Evolutionary conservation across 2,888 invertebrate species (phyloP).

Genomic region (Drosophila niveifrons): DNA sequence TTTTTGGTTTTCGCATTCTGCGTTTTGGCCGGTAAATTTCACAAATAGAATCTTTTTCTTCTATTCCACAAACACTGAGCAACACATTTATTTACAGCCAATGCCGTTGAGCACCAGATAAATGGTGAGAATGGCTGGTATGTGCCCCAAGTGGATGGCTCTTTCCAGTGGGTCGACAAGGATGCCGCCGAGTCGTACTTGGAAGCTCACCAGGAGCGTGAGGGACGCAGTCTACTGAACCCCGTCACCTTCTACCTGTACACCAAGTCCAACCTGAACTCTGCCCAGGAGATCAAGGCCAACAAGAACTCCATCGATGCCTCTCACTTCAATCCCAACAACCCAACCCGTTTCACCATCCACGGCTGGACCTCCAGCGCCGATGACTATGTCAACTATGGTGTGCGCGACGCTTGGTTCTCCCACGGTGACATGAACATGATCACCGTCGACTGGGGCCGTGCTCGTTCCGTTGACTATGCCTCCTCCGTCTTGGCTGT

Average conservation of each 20-base stretch:
- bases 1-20: constrained; percentile 87
- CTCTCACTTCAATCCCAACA: constrained; percentile 66
- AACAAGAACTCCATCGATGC: constrained; percentile 46
- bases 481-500: constrained; percentile 86
- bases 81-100: constrained; percentile 36
- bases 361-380: constrained; percentile 87
- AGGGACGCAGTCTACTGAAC: constrained; percentile 51
- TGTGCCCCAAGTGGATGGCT: constrained; percentile 72
- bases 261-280: constrained; percentile 67
- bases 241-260: constrained; percentile 78
- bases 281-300: constrained; percentile 63
- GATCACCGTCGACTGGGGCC: constrained; percentile 88
- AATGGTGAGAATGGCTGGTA: constrained; percentile 75
- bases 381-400: constrained; percentile 66
- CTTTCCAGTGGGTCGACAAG: constrained; percentile 68
- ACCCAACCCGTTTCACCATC: constrained; percentile 74
- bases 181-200: constrained; percentile 70
- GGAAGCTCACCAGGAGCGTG: constrained; percentile 24
- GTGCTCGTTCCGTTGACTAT: constrained; percentile 87
- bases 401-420: constrained; percentile 86
- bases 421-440: constrained; percentile 87
- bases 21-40: constrained; percentile 86
- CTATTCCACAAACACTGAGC: constrained; percentile 5
- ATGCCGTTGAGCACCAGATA: constrained; percentile 61
- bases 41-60: constrained; percentile 83